phyloP scores from a whole-genome alignment of 2,888 invertebrate genomes.

The Lasioglossum calceatum region DNA sequence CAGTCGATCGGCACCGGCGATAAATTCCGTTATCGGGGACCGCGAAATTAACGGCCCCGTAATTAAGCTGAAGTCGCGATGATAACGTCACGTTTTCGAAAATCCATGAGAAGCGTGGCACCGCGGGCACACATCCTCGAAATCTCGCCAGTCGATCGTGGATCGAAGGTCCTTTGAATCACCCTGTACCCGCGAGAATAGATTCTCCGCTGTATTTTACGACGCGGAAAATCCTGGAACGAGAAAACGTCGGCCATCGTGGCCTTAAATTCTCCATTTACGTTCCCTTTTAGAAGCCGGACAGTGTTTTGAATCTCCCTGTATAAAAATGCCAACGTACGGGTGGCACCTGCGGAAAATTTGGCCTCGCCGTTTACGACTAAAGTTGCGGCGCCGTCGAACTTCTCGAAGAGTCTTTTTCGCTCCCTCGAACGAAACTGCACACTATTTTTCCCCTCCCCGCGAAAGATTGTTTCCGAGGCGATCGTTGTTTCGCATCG shows the following conservation, averaged over 20 bases:
- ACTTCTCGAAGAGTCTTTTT: not conserved
- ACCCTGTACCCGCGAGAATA: not conserved
- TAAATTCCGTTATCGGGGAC: constrained; percentile 46
- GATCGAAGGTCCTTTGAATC: not conserved
- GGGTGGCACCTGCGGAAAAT: not conserved
- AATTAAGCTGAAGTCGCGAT: constrained; percentile 39
- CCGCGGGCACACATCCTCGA: not conserved
- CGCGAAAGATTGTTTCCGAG: constrained; percentile 10
- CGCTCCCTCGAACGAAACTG: not conserved
- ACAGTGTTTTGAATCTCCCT: not conserved
- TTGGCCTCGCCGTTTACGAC: constrained; percentile 5
- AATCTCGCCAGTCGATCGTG: not conserved
- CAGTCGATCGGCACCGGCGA: constrained; percentile 44
- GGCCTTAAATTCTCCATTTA: not conserved
- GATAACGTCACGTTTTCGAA: constrained; percentile 8
- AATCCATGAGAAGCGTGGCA: not conserved
- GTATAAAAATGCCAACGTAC: not conserved
- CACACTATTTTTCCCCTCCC: constrained; percentile 35
- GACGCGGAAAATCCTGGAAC: not conserved
- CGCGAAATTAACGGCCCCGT: constrained; percentile 40
- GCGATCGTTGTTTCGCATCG: constrained; percentile 25
- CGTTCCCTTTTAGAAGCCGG: not conserved
- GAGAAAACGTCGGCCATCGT: not conserved
- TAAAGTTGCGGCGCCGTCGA: not conserved
- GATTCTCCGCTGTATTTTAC: not conserved